A percentile compares a stretch with the other conserved stretches of the same genome.
Conservation (phyloP, 92 coral and sea anemone species). For the Palythoa grandis region DNA sequence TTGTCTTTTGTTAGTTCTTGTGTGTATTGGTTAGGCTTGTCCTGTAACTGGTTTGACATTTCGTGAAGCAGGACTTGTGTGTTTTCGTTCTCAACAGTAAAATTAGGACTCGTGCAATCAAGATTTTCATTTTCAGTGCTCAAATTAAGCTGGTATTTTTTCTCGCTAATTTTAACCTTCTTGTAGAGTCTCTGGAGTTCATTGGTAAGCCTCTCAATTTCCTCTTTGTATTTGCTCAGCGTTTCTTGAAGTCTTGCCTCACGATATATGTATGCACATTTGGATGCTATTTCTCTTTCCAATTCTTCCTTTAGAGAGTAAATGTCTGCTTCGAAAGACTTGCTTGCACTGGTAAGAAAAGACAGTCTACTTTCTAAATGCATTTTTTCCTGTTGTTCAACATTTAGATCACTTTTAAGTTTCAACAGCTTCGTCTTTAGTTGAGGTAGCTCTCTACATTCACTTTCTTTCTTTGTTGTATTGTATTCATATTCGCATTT, state of each 20-base stretch:
- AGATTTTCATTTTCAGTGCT: constrained; percentile 3
- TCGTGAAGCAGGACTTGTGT: neutral
- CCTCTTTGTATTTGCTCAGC: constrained; percentile 13
- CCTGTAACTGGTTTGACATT: neutral
- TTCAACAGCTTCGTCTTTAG: neutral
- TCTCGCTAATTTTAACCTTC: neutral
- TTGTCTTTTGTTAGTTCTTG: constrained; percentile 7
- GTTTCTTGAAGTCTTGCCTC: constrained; percentile 26
- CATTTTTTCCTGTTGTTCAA: constrained; percentile 21
- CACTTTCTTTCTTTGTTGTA: neutral
- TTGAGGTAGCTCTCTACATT: neutral
- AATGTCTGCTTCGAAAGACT: constrained; percentile 31
- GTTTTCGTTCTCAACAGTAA: neutral
- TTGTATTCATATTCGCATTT: neutral
- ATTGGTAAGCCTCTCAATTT: constrained; percentile 17
- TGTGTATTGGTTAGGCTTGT: neutral
- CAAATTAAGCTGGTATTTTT: neutral
- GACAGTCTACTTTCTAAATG: constrained; percentile 15
- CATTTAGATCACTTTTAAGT: constrained; percentile 25
- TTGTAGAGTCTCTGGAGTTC: constrained; percentile 26
- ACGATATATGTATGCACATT: constrained; percentile 24
- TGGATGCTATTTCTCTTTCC: constrained; percentile 33
- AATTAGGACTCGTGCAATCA: neutral
- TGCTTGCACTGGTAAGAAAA: constrained; percentile 12
- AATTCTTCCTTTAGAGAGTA: constrained; percentile 4